Evolutionary conservation across 2,888 invertebrate species (phyloP).

Genomic region (Myathropa florea): DNA sequence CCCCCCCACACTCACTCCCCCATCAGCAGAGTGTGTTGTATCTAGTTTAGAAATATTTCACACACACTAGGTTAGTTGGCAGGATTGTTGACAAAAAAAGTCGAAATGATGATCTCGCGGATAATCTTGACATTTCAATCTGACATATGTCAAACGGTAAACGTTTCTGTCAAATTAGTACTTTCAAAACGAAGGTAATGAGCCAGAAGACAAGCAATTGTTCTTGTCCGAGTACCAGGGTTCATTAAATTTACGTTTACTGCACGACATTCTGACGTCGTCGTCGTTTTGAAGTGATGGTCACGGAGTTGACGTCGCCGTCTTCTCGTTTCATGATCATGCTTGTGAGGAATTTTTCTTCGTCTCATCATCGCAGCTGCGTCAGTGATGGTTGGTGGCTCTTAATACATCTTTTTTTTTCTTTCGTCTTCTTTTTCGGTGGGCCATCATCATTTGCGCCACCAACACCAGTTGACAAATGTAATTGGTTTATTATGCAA

Average conservation of each 20-base stretch:
- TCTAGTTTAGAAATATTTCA: neutral
- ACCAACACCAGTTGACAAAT: conserved; percentile 53
- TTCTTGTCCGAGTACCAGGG: conserved; percentile 4
- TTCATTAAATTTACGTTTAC: conserved; percentile 4
- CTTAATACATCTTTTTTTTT: neutral
- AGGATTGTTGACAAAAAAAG: neutral
- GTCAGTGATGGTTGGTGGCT: neutral
- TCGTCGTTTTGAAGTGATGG: conserved; percentile 9
- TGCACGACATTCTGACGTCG: conserved; percentile 23
- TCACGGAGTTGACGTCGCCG: neutral
- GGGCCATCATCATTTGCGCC: neutral
- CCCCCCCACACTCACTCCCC: neutral
- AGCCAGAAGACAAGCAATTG: neutral
- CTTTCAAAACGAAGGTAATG: neutral
- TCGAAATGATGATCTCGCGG: neutral
- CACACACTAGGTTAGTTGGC: neutral
- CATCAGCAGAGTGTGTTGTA: neutral
- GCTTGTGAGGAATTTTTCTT: neutral
- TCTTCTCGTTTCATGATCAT: neutral
- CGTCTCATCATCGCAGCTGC: neutral
- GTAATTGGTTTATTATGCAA: conserved; percentile 66
- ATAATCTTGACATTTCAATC: neutral
- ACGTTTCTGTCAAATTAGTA: neutral
- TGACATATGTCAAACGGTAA: neutral
- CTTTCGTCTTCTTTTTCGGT: conserved; percentile 11